Conservation (phyloP, 2,888 invertebrate genomes). For the Abrostola tripartita region DNA sequence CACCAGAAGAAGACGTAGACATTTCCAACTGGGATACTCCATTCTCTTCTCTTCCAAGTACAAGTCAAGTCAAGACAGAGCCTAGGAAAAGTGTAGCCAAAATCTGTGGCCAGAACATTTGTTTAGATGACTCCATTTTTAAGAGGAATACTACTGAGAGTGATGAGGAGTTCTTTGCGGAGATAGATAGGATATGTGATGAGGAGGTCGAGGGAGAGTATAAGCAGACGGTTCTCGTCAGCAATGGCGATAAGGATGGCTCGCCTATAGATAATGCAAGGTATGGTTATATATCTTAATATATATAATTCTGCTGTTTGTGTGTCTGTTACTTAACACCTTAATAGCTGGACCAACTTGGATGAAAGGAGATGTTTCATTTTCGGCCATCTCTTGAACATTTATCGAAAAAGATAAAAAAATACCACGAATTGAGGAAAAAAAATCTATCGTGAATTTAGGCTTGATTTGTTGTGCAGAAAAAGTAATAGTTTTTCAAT, state of each 20-base stretch:
- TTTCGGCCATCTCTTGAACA: no score
- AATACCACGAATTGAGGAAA: no score
- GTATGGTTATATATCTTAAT: no score
- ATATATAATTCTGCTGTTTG: no score
- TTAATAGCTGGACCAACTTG: no score
- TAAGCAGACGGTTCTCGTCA: conserved; percentile 73
- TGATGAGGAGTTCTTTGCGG: conserved; percentile 79
- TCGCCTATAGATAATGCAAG: background rate
- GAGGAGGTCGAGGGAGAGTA: conserved; percentile 55
- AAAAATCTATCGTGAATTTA: no score
- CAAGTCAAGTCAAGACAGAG: conserved; percentile 65
- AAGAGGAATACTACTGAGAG: conserved; percentile 70
- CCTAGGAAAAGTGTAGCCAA: conserved; percentile 72
- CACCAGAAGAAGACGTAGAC: conserved; percentile 61
- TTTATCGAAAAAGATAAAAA: no score
- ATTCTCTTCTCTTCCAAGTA: conserved; percentile 66
- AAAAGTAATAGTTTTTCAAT: no score
- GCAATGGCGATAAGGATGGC: conserved; percentile 54
- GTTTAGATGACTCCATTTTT: conserved; percentile 80
- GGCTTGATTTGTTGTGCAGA: no score
- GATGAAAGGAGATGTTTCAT: no score
- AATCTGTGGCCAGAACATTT: conserved; percentile 86
- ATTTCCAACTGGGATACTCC: conserved; percentile 77
- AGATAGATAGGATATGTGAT: conserved; percentile 68
- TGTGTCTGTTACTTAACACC: no score